Evolutionary conservation across 1,140 invertebrate genomes (phyloP).

Genomic region (Lepidurus apus): DNA sequence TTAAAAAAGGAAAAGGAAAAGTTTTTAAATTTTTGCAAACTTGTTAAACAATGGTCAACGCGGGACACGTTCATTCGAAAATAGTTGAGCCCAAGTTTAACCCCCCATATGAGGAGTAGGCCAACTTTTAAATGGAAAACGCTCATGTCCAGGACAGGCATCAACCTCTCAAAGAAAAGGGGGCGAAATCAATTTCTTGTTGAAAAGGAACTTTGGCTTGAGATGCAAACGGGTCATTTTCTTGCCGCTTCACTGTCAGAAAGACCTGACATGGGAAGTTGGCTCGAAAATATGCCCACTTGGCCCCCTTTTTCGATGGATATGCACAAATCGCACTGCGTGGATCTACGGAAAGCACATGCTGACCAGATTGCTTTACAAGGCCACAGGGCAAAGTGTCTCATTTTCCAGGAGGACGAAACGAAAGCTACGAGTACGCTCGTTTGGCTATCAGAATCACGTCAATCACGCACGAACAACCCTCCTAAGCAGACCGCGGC

Average conservation of each 20-base stretch:
- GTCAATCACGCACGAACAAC: background rate
- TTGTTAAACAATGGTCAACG: background rate
- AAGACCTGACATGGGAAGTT: conserved; percentile 13
- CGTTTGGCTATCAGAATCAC: background rate
- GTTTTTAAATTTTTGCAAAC: background rate
- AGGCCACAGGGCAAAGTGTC: background rate
- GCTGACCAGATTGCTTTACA: conserved; percentile 11
- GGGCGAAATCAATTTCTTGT: conserved; percentile 12
- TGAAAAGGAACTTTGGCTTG: conserved; percentile 13
- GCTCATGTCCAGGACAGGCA: conserved; percentile 16
- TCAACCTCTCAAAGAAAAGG: background rate
- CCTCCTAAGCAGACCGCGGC: too few relatives aligned
- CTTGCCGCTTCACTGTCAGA: background rate
- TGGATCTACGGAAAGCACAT: background rate
- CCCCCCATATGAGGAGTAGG: background rate
- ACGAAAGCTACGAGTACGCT: background rate
- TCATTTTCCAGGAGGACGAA: background rate
- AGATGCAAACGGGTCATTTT: conserved; percentile 16
- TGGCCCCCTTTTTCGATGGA: background rate
- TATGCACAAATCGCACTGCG: background rate
- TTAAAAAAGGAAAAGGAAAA: background rate
- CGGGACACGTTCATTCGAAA: background rate
- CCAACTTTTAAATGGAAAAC: background rate
- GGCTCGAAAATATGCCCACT: conserved; percentile 19
- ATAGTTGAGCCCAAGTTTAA: background rate